These are phyloP conservation scores for Tenthredo notha DNA, from an alignment of 2,888 invertebrate genomes.

Conservation along the genomic window DNA sequence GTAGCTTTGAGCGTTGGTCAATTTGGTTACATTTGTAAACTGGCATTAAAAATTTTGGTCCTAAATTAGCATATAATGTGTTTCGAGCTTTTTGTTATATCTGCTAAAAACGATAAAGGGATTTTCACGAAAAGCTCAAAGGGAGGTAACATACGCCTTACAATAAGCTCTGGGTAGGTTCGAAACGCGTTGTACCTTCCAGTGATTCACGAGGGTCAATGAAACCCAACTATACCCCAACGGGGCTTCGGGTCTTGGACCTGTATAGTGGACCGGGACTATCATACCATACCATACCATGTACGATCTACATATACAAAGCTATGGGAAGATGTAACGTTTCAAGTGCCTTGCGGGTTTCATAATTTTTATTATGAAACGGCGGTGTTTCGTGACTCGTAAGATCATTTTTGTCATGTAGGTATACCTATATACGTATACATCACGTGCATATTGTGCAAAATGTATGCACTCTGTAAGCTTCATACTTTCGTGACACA, in stretches of 20 bases:
- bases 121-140: neutral
- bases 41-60: neutral
- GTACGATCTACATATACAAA: neutral
- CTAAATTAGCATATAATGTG: neutral
- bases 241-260: constrained; percentile 47
- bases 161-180: neutral
- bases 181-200: neutral
- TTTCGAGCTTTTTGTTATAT: neutral
- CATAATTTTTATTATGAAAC: neutral
- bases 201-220: constrained; percentile 48
- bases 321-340: neutral
- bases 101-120: neutral
- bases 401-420: constrained; percentile 2
- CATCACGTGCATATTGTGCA: neutral
- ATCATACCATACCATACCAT: no score
- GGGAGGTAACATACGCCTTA: neutral
- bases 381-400: neutral
- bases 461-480: neutral
- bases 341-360: constrained; percentile 4
- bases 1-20: no score
- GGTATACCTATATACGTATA: neutral
- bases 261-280: neutral
- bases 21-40: no score
- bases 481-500: constrained; percentile 39
- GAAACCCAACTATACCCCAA: constrained; percentile 30